Evolutionary conservation across 2,888 invertebrate species (phyloP), one percentile per base, ranked within the genome.

Genomic region (Andrena marginata): DNA sequence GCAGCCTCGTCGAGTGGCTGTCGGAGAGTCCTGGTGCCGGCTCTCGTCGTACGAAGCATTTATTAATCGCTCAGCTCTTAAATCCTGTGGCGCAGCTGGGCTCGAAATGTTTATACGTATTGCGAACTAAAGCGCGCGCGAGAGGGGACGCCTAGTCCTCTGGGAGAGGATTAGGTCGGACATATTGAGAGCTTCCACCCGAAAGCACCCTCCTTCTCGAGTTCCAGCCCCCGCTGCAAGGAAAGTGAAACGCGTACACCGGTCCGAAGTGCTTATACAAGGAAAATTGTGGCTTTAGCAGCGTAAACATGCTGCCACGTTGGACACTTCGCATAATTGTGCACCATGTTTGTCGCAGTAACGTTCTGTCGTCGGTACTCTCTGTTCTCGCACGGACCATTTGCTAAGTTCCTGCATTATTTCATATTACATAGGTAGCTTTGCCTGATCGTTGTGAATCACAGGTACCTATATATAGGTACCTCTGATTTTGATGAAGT

Each of bases 11-110:
- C 89, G 88, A 89, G 89, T 89, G 87, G 87, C 89, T 88, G 88
- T 89, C 88, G 88, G 88, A 86, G 88, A 87, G 89, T 85, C 89
- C 85, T 72, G 88, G 78, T 78, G 85, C 81, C 80, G 76, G 82
- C 72, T 70, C 84, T 88, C 86, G 85, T 87, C 89, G 80, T 89
- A 90, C 86, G 87, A 80, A 86, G 90, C 90, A 91, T 92, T 93
- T 92, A 92, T 93, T 92, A 93, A 93, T 93, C 93, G 92, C 90
- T 90, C 90, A 90, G 91, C 91, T 93, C 90, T 92, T 89, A 92
- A 93, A 93, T 92, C 93, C 93, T 90, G 86, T 82, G 89, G 87
- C 90, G 89, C 93, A 93, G 92, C 93, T 93, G 93, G 91, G 87
- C 88, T 92, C 90, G 89, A 89, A 91, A 91, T 91, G 92, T 91